Evolutionary conservation across 1,140 invertebrate genomes (phyloP).

Genomic region (Drosophila nannoptera): DNA sequence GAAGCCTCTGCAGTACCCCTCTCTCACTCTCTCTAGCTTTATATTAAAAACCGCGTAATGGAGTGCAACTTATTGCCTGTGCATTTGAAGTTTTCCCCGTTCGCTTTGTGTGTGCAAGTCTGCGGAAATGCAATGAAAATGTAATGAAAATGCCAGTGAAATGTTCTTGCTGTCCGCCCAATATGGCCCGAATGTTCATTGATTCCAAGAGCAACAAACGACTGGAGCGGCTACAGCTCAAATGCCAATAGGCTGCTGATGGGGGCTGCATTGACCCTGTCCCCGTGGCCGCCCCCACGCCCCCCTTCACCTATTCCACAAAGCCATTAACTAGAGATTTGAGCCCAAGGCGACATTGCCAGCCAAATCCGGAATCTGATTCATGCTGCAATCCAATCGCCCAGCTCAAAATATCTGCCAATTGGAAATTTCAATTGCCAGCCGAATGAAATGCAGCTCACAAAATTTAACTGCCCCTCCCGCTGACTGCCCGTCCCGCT

Average conservation of each 20-base stretch:
- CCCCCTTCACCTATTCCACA: neutral
- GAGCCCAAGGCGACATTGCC: slow-evolving; percentile 1
- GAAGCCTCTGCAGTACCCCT: neutral
- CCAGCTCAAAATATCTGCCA: neutral
- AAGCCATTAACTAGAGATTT: slow-evolving; percentile 20
- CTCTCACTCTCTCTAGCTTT: slow-evolving; percentile 6
- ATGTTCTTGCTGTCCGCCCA: slow-evolving; percentile 4
- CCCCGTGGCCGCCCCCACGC: neutral
- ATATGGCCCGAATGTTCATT: slow-evolving; percentile 19
- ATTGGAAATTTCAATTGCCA: slow-evolving; percentile 7
- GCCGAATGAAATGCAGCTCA: slow-evolving; percentile 6
- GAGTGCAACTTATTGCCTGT: slow-evolving; percentile 68
- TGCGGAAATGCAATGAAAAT: slow-evolving; percentile 58
- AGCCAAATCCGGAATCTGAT: neutral
- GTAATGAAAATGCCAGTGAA: slow-evolving; percentile 45
- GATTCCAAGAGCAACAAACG: slow-evolving; percentile 29
- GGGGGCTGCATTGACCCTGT: neutral
- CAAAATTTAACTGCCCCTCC: slow-evolving; percentile 2
- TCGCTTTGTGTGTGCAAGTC: slow-evolving; percentile 43
- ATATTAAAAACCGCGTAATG: slow-evolving; percentile 67
- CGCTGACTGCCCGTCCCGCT: neutral
- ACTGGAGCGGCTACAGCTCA: slow-evolving; percentile 16
- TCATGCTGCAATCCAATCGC: slow-evolving; percentile 18
- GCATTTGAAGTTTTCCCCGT: slow-evolving; percentile 21
- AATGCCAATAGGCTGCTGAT: slow-evolving; percentile 29